These are phyloP conservation scores for Zelostemma sp. DNA, from an alignment of 1,140 invertebrate genomes.

Conservation along the genomic window DNA sequence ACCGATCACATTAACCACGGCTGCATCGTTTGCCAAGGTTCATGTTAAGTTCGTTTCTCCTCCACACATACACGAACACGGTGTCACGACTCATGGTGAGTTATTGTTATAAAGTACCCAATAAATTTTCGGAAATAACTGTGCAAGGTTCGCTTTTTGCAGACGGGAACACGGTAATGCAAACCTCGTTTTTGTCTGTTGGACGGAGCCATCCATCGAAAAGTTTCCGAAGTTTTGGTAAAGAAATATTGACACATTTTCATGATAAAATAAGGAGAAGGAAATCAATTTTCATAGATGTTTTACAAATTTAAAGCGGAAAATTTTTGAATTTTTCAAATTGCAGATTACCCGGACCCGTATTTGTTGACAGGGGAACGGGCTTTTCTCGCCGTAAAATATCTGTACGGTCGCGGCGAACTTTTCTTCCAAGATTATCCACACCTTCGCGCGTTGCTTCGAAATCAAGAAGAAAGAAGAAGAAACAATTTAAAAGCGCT, in stretches of 20 bases:
- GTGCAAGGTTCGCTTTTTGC: conserved; percentile 11
- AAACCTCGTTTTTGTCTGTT: conserved; percentile 57
- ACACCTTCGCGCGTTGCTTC: conserved; percentile 73
- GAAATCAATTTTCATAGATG: no score
- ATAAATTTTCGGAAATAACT: conserved; percentile 11
- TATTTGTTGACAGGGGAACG: conserved; percentile 70
- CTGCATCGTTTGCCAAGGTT: conserved; percentile 53
- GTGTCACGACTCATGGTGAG: conserved; percentile 59
- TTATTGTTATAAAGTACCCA: conserved; percentile 9
- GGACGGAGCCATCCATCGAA: conserved; percentile 42
- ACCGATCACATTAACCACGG: conserved; percentile 19
- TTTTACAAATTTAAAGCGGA: no score
- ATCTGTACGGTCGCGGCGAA: conserved; percentile 69
- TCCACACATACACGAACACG: conserved; percentile 60
- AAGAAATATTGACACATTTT: no score
- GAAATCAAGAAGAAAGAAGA: conserved; percentile 73
- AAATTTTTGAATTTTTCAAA: conserved; percentile 5
- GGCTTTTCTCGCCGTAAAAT: conserved; percentile 69
- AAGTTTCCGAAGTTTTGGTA: conserved; percentile 35
- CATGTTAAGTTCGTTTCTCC: conserved; percentile 63
- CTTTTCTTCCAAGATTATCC: conserved; percentile 76
- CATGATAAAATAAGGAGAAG: no score
- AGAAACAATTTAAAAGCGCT: conserved; percentile 72
- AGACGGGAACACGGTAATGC: conserved; percentile 54
- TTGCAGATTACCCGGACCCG: conserved; percentile 64